Evolutionary conservation across 2,888 invertebrate species (phyloP), one percentile per base, ranked within the genome.

Genomic region (Strigamia crassipes): DNA sequence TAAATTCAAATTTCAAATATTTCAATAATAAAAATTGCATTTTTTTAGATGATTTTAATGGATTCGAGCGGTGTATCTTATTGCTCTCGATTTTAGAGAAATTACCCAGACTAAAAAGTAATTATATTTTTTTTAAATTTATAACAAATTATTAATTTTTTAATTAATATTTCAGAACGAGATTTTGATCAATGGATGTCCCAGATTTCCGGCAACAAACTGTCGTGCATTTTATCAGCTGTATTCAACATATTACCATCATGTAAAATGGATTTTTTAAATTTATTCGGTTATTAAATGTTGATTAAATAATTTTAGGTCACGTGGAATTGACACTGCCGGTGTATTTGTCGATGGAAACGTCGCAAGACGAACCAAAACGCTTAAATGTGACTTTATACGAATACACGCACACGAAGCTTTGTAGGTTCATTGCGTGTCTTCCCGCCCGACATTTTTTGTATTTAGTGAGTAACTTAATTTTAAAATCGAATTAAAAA

Each of bases 261-360:
- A 15, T 21, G 61, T 61, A 61, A 15, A 15, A 18, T 5, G 3
- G 6, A 61, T 15, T 5, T 21, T 61, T 18, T 3, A 61, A 61
- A 9, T n/a, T 61, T 61, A 13, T 56, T 56, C 13, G 8, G 56
- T 5, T 9, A 56, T 13, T 56, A 5, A 27, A 78, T 78, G 3
- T 2, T 78, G 1, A 21, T 78, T 38, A 8, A 10, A 10, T 18
- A 38, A 38, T 42, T 79, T 6, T 15, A 79, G 79, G 79, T 41
- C 79, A 79, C 18, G 42, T 41, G 10, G 79, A 79, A 79, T 23
- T 79, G 4, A 41, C 41, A 5, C 38, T 79, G n/a, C 79, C 79
- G 3, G 18, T 41, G 12, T 18, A 79, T 9, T 42, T 79, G 1
- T 41, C 34, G 15, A 6, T 34, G 34, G 38, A 15, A 38, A 79